Evolutionary conservation across 2,888 invertebrate species (phyloP), one percentile per base, ranked within the genome.

Genomic region (Athripsodes cinereus): DNA sequence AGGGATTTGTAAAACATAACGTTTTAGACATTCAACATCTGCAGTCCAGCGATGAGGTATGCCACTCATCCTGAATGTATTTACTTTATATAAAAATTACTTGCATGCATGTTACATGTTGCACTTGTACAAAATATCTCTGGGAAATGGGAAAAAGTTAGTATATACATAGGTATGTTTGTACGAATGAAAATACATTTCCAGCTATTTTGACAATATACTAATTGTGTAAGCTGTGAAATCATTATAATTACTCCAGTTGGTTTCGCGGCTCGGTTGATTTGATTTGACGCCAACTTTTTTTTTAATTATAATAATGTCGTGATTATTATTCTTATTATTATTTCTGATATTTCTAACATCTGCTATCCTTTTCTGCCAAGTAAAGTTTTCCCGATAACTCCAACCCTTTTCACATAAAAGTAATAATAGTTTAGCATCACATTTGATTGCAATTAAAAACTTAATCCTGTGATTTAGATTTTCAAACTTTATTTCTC

Each of bases 161-260:
- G n/a, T n/a, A n/a, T n/a, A n/a, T n/a, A n/a, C n/a, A n/a, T n/a
- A n/a, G n/a, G n/a, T n/a, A n/a, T n/a, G n/a, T n/a, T n/a, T n/a
- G n/a, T n/a, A n/a, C n/a, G n/a, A n/a, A n/a, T n/a, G n/a, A n/a
- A n/a, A n/a, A n/a, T n/a, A n/a, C n/a, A n/a, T n/a, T n/a, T n/a
- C n/a, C n/a, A n/a, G n/a, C n/a, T n/a, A n/a, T n/a, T n/a, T n/a
- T n/a, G n/a, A n/a, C n/a, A n/a, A n/a, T n/a, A n/a, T n/a, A n/a
- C n/a, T n/a, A n/a, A n/a, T n/a, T n/a, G 31, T 31, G 8, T 5
- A n/a, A 18, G 18, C 16, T 13, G 22, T 13, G 34, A 55, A 55
- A 34, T 55, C 34, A 59, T 59, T 57, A 57, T 53, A 59, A 62
- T 59, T 62, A 52, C 57, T 40, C 13, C 55, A 57, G 59, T 54